Evolutionary conservation across 2,113 vertebrate genomes (phyloP).

Genomic region (Corvus cornix): DNA sequence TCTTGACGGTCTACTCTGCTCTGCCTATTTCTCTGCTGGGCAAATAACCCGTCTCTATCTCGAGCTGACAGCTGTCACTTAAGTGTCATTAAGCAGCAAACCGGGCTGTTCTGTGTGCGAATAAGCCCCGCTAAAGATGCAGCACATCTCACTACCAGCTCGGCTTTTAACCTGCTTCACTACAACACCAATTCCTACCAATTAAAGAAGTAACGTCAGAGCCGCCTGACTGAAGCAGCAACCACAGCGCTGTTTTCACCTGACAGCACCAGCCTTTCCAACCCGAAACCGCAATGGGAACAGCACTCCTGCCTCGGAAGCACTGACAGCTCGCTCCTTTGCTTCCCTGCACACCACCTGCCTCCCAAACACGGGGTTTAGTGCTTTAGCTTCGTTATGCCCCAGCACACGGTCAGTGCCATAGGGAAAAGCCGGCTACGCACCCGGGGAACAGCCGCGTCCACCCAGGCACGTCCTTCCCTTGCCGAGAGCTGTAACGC

Average conservation of each 20-base stretch:
- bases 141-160: neutral
- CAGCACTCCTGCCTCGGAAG: neutral
- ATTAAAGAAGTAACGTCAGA: neutral
- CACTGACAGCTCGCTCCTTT: neutral
- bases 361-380: fast-evolving
- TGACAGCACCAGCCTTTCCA: neutral
- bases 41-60: neutral
- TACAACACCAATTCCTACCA: neutral
- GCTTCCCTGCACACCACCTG: neutral
- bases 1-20: neutral
- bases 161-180: neutral
- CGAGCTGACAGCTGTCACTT: constrained; percentile 39
- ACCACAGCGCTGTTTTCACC: neutral
- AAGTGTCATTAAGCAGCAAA: neutral
- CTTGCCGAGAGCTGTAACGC: fast-evolving
- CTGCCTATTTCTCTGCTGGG: neutral
- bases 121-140: neutral
- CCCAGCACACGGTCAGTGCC: fast-evolving
- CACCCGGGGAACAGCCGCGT: neutral
- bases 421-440: neutral
- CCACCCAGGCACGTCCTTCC: fast-evolving
- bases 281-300: neutral
- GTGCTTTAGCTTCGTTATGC: fast-evolving
- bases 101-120: neutral
- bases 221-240: neutral